Evolutionary conservation across 2,797 vertebrate genomes (phyloP).

Genomic region (Notamacropus eugenii): DNA sequence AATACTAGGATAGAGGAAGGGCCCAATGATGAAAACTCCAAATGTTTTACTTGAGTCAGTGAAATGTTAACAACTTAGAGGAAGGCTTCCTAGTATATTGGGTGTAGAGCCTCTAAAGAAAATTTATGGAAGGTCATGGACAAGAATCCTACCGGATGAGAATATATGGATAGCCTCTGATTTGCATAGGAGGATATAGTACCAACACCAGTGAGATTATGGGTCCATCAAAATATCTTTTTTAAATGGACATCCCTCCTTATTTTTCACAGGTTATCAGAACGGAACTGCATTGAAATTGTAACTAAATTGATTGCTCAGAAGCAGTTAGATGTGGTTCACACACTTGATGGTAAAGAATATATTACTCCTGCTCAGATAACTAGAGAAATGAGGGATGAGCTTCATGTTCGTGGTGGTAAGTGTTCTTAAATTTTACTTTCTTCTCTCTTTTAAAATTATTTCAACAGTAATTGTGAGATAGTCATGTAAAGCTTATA

Average conservation of each 20-base stretch:
- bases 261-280: conserved; percentile 89
- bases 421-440: conserved; percentile 67
- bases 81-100: background rate
- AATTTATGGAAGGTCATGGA: background rate
- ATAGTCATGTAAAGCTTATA: conserved; percentile 18
- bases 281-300: conserved; percentile 97
- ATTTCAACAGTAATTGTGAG: conserved; percentile 20
- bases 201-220: background rate
- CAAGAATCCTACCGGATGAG: background rate
- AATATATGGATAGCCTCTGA: background rate
- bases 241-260: conserved; percentile 7
- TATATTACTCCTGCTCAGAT: conserved; percentile 96
- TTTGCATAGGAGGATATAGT: background rate
- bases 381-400: conserved; percentile 93
- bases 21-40: background rate
- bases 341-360: conserved; percentile 97
- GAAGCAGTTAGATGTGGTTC: conserved; percentile 95
- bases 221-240: background rate
- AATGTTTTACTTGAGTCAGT: background rate
- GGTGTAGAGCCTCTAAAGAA: background rate
- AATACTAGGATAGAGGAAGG: background rate
- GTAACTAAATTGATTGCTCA: conserved; percentile 93
- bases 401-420: conserved; percentile 94
- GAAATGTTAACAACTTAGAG: background rate
- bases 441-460: background rate